phyloP scores from a whole-genome alignment of 2,888 invertebrate species.

The Drosophila lutescens region DNA sequence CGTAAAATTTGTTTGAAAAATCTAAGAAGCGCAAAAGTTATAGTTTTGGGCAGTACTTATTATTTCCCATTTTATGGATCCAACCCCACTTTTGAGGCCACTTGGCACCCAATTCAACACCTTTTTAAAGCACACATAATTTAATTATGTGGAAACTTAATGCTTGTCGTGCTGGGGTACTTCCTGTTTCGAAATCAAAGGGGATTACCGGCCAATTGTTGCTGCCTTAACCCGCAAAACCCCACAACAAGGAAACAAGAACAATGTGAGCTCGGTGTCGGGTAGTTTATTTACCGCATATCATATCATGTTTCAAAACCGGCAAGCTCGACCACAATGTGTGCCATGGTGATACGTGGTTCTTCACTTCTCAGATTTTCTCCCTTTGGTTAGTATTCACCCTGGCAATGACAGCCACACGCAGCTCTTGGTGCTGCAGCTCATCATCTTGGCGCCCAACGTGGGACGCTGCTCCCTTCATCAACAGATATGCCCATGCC shows the following conservation, averaged over 20 bases:
- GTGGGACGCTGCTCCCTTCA: background rate
- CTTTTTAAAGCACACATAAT: background rate
- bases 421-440: slow-evolving; percentile 12
- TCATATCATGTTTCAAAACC: slow-evolving; percentile 64
- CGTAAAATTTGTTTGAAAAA: no score
- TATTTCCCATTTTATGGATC: background rate
- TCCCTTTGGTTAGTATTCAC: slow-evolving; percentile 16
- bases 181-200: slow-evolving; percentile 24
- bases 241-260: background rate
- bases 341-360: slow-evolving; percentile 53
- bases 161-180: slow-evolving; percentile 24
- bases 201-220: slow-evolving; percentile 30
- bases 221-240: slow-evolving; percentile 5
- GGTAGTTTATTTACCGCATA: slow-evolving; percentile 50
- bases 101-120: background rate
- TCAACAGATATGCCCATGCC: background rate
- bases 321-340: slow-evolving; percentile 64
- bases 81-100: background rate
- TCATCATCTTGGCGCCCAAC: slow-evolving; percentile 17
- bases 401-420: slow-evolving; percentile 29
- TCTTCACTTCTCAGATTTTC: slow-evolving; percentile 3
- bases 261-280: slow-evolving; percentile 13
- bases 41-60: no score
- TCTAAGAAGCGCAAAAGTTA: no score
- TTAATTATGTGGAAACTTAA: slow-evolving; percentile 25